Evolutionary conservation across 2,888 invertebrate species (phyloP), one percentile per base, ranked within the genome.

Genomic region (Acleris cristana): DNA sequence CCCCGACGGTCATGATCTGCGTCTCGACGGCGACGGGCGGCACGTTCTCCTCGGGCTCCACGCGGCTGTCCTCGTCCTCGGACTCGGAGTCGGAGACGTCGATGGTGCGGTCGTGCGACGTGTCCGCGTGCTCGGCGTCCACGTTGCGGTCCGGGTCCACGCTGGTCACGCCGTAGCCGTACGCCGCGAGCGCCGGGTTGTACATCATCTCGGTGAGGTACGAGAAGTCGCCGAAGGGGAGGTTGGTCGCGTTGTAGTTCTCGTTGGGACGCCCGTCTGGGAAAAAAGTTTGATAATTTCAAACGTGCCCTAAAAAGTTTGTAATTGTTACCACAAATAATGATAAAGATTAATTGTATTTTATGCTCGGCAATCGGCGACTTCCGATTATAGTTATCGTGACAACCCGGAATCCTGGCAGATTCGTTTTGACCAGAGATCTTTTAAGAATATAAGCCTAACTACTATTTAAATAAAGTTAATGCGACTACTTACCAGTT

Each of bases 181-280:
- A 92, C 0, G 89, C 87, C 12, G 89, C 57, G 12, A 70, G 53
- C 6, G 72, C 75, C 3, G 91, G 91, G 81, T 91, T 91, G 83
- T 89, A 91, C 73, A 93, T 90, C 86, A 93, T 92, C 69, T 93
- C 93, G 0, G 93, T 93, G 23, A 94, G 82, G 81, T 93, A 93
- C 1, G 92, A 90, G 81, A 93, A 93, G 75, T 93, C 93, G 73
- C 93, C 93, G 82, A 93, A 93, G 0, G 93, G 93, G 10, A 93
- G 84, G 75, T 93, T 93, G 10, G 90, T 91, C n/a, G 90, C 92
- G 74, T 93, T 92, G 85, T 93, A 93, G 84, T 93, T 93, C 73
- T 93, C 93, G 79, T 93, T 92, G 67, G 93, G 92, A 51, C 92
- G 87, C 55, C 90, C 90, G 73, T 92, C 92, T 92, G 87, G 0